These are phyloP conservation scores for Drosophila murphyi DNA, from an alignment of 1,140 invertebrate species.

Conservation along the genomic window DNA sequence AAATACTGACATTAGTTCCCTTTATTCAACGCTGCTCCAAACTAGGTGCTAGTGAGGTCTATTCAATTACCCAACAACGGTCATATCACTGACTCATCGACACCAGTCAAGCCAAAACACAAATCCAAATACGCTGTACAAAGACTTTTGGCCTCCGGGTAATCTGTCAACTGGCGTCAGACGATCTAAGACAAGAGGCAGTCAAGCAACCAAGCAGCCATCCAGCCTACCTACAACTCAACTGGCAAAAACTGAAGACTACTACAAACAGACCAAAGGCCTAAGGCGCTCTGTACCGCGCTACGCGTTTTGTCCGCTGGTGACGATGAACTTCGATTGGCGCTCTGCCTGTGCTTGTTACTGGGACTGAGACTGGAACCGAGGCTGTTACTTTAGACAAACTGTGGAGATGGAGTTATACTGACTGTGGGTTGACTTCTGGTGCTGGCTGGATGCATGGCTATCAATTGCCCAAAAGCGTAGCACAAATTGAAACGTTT, in stretches of 20 bases:
- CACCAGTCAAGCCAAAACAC: conserved; percentile 54
- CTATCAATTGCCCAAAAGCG: conserved; percentile 82
- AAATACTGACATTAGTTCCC: background rate
- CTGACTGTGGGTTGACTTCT: conserved; percentile 44
- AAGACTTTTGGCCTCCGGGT: conserved; percentile 68
- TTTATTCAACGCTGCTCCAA: background rate
- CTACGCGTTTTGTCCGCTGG: conserved; percentile 68
- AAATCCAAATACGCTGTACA: conserved; percentile 63
- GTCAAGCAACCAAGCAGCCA: conserved; percentile 21
- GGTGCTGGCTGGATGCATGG: conserved; percentile 42
- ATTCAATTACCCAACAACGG: conserved; percentile 11
- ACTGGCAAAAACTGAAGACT: conserved; percentile 41
- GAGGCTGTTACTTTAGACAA: conserved; percentile 8
- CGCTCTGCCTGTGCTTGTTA: conserved; percentile 5
- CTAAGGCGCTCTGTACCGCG: conserved; percentile 63
- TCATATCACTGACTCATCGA: conserved; percentile 69
- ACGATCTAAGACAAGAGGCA: conserved; percentile 74
- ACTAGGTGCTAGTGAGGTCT: background rate
- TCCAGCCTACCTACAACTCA: conserved; percentile 32
- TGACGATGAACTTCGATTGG: conserved; percentile 74
- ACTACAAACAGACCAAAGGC: conserved; percentile 45
- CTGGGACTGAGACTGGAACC: conserved; percentile 4
- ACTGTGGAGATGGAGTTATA: conserved; percentile 9
- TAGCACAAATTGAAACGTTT: conserved; percentile 82
- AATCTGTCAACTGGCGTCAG: conserved; percentile 81